phyloP scores from a whole-genome alignment of 92 coral and sea anemone species.

The Montipora capitata region DNA sequence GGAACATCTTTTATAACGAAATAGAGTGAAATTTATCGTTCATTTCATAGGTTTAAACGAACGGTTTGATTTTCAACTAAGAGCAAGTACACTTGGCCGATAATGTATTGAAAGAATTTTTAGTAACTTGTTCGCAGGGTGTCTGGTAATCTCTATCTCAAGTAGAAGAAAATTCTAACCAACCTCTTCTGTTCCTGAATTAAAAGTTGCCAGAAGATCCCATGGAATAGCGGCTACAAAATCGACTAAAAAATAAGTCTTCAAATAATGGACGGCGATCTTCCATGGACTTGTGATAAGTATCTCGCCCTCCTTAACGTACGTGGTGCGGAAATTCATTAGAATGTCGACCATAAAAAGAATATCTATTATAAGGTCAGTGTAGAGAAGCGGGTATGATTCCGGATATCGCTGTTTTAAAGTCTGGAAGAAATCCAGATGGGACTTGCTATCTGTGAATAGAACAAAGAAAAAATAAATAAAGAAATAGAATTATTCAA shows the following conservation, averaged over 20 bases:
- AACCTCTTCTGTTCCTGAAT: slow-evolving; percentile 83
- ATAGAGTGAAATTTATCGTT: too few species aligned
- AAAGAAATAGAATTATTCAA: neutral
- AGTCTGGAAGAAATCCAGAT: slow-evolving; percentile 63
- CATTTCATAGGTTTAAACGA: too few species aligned
- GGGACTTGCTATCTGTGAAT: slow-evolving; percentile 34
- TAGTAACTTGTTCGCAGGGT: too few species aligned
- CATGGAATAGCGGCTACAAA: slow-evolving; percentile 99
- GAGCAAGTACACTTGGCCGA: too few species aligned
- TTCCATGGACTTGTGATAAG: slow-evolving; percentile 91
- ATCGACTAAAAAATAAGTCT: slow-evolving; percentile 95
- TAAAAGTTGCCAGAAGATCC: slow-evolving; percentile 85
- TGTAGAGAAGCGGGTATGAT: slow-evolving; percentile 79
- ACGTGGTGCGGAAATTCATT: slow-evolving; percentile 96
- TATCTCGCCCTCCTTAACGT: slow-evolving; percentile 90
- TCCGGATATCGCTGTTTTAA: slow-evolving; percentile 67
- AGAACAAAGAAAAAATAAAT: neutral
- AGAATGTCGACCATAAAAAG: slow-evolving; percentile 95
- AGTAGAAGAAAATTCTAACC: neutral
- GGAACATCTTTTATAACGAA: too few species aligned
- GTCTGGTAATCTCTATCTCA: neutral
- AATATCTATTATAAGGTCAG: slow-evolving; percentile 88
- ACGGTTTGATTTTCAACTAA: too few species aligned
- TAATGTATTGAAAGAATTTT: too few species aligned
- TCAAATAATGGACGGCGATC: slow-evolving; percentile 93